Conservation (phyloP, 1,140 invertebrate species). For the Zaprionus ornatus region DNA sequence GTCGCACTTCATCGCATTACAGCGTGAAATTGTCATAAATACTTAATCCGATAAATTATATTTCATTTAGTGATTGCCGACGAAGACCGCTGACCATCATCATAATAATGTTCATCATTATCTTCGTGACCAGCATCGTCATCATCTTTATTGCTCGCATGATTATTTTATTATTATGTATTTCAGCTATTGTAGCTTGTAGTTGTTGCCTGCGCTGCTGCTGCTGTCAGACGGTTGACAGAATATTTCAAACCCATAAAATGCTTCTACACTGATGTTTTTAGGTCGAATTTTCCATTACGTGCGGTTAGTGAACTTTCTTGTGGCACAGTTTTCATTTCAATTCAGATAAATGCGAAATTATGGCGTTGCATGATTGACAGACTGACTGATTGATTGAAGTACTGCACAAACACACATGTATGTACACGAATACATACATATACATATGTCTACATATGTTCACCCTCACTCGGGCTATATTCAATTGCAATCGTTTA, state of each 20-base stretch:
- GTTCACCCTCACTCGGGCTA: neutral
- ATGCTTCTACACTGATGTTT: constrained; percentile 43
- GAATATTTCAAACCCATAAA: constrained; percentile 44
- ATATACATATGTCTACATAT: neutral
- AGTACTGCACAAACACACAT: neutral
- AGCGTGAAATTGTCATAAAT: constrained; percentile 72
- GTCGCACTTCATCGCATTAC: constrained; percentile 34
- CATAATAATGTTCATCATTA: constrained; percentile 48
- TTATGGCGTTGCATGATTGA: constrained; percentile 32
- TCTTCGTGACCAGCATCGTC: constrained; percentile 29
- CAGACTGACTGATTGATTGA: constrained; percentile 43
- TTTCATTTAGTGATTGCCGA: constrained; percentile 53
- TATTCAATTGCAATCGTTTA: constrained; percentile 40
- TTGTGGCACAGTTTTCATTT: constrained; percentile 21
- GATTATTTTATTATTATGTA: constrained; percentile 49
- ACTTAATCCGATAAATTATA: constrained; percentile 77
- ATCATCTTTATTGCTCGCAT: constrained; percentile 20
- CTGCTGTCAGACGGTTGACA: constrained; percentile 57
- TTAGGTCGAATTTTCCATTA: constrained; percentile 63
- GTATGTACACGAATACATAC: too few relatives aligned
- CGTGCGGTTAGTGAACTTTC: constrained; percentile 64
- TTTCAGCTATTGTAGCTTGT: constrained; percentile 18
- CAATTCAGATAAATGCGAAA: constrained; percentile 13
- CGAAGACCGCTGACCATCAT: constrained; percentile 28
- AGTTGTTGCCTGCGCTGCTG: neutral